These are phyloP conservation scores for Clistopyga incitator DNA, from an alignment of 2,888 invertebrate species.

Conservation along the genomic window DNA sequence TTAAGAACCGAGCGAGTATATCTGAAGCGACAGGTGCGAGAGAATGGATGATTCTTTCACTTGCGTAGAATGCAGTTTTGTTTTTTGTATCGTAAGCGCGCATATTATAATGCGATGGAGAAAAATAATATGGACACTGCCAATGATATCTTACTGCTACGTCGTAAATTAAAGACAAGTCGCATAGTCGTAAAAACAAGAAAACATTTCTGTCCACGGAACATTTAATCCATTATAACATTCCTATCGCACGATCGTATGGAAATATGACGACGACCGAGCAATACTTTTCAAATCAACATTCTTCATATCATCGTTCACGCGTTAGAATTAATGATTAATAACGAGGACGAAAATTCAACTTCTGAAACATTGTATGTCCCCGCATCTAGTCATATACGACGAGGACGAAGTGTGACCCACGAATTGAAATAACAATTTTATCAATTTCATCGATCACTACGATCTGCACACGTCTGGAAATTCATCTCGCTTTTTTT, in stretches of 20 bases:
- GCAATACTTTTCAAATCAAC: conserved; percentile 14
- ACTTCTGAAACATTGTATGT: conserved; percentile 32
- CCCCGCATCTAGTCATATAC: conserved; percentile 70
- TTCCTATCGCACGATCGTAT: conserved; percentile 41
- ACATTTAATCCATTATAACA: conserved; percentile 50
- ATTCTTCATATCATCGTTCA: conserved; percentile 29
- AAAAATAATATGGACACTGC: conserved; percentile 67
- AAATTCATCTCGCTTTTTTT: conserved; percentile 72
- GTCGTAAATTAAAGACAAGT: conserved; percentile 54
- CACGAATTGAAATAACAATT: conserved; percentile 8
- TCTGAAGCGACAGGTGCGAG: conserved; percentile 22
- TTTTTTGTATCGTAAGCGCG: conserved; percentile 37
- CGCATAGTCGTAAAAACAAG: conserved; percentile 65
- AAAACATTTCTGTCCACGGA: conserved; percentile 41
- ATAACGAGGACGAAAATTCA: conserved; percentile 48
- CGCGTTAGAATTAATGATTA: conserved; percentile 29
- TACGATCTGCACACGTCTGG: conserved; percentile 41
- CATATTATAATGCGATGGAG: conserved; percentile 27
- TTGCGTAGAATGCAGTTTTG: conserved; percentile 36
- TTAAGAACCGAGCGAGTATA: conserved; percentile 24
- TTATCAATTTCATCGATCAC: conserved; percentile 25
- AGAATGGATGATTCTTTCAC: conserved; percentile 44
- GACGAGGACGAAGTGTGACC: conserved; percentile 63
- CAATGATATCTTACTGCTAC: conserved; percentile 69
- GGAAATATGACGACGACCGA: conserved; percentile 7